phyloP scores from a whole-genome alignment of 1,140 invertebrate species.

The Scylla paramamosain region DNA sequence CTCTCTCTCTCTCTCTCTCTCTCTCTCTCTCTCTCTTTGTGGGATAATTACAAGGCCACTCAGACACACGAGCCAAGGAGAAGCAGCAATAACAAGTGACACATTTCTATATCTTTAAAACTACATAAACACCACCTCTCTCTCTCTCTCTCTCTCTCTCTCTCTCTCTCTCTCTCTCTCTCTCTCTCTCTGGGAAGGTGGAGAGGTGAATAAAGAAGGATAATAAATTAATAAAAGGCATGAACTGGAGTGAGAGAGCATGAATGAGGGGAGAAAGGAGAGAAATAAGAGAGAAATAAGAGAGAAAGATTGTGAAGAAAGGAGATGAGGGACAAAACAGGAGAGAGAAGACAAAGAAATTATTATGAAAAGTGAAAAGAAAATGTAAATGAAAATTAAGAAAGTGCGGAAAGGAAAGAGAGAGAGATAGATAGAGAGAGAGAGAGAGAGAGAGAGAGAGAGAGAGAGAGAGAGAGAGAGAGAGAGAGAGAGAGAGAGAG shows the following conservation, averaged over 20 bases:
- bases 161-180: conserved; percentile 15
- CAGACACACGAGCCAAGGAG: too few species aligned
- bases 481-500: not conserved
- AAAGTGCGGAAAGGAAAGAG: not conserved
- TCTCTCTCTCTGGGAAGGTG: not conserved
- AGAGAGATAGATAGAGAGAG: too few species aligned
- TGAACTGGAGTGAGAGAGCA: not conserved
- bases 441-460: not conserved
- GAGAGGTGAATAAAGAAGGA: not conserved
- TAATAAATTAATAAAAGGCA: not conserved
- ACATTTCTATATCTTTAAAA: not conserved
- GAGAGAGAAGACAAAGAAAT: not conserved
- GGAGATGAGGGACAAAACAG: not conserved
- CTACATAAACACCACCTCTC: not conserved
- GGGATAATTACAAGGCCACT: too few species aligned
- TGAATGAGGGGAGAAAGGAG: not conserved
- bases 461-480: not conserved
- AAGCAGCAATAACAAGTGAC: too few species aligned
- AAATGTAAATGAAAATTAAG: not conserved
- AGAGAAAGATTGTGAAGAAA: not conserved
- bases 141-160: conserved; percentile 39
- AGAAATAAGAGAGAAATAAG: not conserved
- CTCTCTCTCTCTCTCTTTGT: not conserved
- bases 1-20: not conserved
- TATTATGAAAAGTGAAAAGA: not conserved